phyloP scores from a whole-genome alignment of 1,140 invertebrate genomes.

The Ganaspis sp. region DNA sequence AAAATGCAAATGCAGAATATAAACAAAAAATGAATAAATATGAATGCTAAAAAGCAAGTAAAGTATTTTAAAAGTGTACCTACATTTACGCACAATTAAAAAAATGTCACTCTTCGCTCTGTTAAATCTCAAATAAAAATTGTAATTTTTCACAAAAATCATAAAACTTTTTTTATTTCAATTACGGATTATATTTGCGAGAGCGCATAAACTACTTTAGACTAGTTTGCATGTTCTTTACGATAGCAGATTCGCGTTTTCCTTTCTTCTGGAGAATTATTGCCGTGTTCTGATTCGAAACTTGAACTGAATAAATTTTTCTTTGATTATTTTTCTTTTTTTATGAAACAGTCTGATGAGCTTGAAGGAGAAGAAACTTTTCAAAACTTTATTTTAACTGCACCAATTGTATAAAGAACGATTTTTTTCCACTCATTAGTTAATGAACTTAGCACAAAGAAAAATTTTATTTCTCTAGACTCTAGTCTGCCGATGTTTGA shows the following conservation, averaged over 20 bases:
- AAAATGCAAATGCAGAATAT: too few species aligned
- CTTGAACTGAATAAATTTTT: neutral
- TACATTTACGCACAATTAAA: too few species aligned
- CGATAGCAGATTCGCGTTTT: neutral
- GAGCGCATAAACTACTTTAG: constrained; percentile 1
- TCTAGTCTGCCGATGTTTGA: neutral
- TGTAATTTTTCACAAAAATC: too few species aligned
- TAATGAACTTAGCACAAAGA: neutral
- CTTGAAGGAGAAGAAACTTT: neutral
- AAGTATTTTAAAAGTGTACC: too few species aligned
- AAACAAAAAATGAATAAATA: too few species aligned
- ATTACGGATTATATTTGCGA: neutral
- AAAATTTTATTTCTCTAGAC: neutral
- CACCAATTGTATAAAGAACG: neutral
- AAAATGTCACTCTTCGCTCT: too few species aligned
- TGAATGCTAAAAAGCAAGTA: too few species aligned
- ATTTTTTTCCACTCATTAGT: neutral
- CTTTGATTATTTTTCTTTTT: neutral
- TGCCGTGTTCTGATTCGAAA: constrained; percentile 13
- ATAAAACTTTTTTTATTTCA: constrained; percentile 5
- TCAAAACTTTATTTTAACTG: neutral
- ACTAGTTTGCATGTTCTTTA: constrained; percentile 17
- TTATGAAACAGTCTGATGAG: neutral
- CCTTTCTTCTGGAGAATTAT: constrained; percentile 19
- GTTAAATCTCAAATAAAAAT: too few species aligned